These are phyloP conservation scores for Ashinkailepas kermadecensis DNA, from an alignment of 2,888 invertebrate genomes.

Conservation along the genomic window DNA sequence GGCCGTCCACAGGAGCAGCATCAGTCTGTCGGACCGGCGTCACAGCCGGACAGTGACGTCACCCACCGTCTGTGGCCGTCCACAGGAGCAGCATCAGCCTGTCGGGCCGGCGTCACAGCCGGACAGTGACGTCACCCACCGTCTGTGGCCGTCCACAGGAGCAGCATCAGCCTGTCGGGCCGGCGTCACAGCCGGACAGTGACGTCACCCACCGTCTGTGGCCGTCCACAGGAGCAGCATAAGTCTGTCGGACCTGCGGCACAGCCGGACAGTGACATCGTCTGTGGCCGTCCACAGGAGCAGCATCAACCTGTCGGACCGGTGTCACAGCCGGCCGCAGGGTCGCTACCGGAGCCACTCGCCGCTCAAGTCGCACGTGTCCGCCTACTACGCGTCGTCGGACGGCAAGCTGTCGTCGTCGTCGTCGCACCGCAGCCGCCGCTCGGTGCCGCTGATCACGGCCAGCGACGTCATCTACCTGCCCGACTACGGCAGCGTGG, in stretches of 20 bases:
- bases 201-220: too few relatives aligned
- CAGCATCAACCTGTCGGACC: slow-evolving; percentile 24
- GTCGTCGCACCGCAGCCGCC: neutral
- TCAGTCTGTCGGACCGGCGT: too few relatives aligned
- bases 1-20: too few relatives aligned
- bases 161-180: slow-evolving; percentile 24
- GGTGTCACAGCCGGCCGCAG: neutral
- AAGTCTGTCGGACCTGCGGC: too few relatives aligned
- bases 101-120: neutral
- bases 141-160: neutral
- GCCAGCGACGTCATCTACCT: slow-evolving; percentile 4
- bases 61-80: too few relatives aligned
- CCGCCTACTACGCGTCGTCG: neutral
- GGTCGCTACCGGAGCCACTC: slow-evolving; percentile 6
- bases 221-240: too few relatives aligned
- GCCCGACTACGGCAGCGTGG: slow-evolving; percentile 11
- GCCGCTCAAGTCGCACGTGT: neutral
- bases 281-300: neutral
- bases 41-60: too few relatives aligned
- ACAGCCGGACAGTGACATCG: too few relatives aligned
- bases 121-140: neutral
- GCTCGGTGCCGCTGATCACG: neutral
- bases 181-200: neutral
- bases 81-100: slow-evolving; percentile 23
- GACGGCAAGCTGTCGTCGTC: slow-evolving; percentile 10